Evolutionary conservation across 2,888 invertebrate genomes (phyloP).

Genomic region (Scaptomyza cyrtandrae): DNA sequence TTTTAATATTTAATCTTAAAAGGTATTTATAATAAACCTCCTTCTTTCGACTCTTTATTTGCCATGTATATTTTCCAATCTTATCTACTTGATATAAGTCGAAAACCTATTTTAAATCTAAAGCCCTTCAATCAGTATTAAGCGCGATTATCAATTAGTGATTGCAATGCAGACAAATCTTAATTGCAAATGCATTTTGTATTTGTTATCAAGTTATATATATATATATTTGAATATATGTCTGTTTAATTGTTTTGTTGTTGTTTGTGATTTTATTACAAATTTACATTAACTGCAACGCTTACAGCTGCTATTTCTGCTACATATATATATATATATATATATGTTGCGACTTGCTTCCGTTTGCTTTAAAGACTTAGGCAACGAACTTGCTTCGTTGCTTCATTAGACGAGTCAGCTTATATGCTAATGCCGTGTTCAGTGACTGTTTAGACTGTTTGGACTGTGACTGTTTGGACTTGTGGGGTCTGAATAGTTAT

Average conservation of each 20-base stretch:
- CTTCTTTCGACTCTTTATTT: not conserved
- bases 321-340: too few species aligned
- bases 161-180: constrained; percentile 41
- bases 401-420: constrained; percentile 64
- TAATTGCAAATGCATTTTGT: constrained; percentile 53
- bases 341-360: constrained; percentile 16
- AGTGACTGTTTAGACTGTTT: not conserved
- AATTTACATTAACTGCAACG: constrained; percentile 43
- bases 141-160: constrained; percentile 48
- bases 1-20: too few species aligned
- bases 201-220: constrained; percentile 8
- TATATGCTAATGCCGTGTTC: constrained; percentile 51
- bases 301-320: constrained; percentile 7
- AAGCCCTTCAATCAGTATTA: constrained; percentile 38
- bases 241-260: constrained; percentile 72
- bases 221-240: not conserved
- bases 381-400: constrained; percentile 34
- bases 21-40: too few species aligned
- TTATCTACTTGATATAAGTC: not conserved
- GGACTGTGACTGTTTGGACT: constrained; percentile 1
- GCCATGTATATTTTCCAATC: not conserved
- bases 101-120: not conserved
- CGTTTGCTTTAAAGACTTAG: constrained; percentile 35
- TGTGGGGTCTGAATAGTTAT: constrained; percentile 56
- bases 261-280: constrained; percentile 43